Conservation (phyloP, 1,140 invertebrate genomes). For the Drepana arcuata region DNA sequence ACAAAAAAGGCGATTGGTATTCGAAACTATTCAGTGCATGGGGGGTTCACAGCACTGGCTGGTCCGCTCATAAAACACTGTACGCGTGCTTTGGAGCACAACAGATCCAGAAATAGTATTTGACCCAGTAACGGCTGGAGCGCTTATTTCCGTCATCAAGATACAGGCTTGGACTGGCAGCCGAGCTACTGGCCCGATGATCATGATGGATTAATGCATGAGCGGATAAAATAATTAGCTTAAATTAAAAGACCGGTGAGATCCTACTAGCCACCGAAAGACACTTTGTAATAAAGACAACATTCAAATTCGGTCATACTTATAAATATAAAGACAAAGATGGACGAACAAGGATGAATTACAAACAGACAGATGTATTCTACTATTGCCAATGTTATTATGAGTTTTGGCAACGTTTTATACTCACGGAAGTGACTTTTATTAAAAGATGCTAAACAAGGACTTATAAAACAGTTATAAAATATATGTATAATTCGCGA, state of each 20-base stretch:
- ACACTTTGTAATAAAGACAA: background rate
- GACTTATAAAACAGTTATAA: too few relatives aligned
- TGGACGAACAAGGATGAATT: too few relatives aligned
- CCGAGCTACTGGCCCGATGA: conserved; percentile 25
- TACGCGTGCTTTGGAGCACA: conserved; percentile 48
- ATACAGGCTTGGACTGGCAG: conserved; percentile 28
- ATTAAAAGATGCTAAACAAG: too few relatives aligned
- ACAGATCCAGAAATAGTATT: conserved; percentile 58
- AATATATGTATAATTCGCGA: too few relatives aligned
- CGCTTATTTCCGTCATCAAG: conserved; percentile 65
- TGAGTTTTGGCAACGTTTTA: too few relatives aligned
- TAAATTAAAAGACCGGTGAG: too few relatives aligned
- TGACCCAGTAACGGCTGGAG: conserved; percentile 66
- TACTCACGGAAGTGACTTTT: too few relatives aligned
- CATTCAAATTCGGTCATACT: background rate
- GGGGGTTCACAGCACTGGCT: conserved; percentile 23
- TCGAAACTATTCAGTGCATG: conserved; percentile 25
- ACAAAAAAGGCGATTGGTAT: too few relatives aligned
- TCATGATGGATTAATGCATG: conserved; percentile 14
- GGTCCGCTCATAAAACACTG: conserved; percentile 39
- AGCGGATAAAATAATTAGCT: too few relatives aligned
- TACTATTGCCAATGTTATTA: too few relatives aligned
- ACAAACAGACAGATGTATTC: too few relatives aligned
- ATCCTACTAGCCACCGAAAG: too few relatives aligned
- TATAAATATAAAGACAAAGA: background rate